Evolutionary conservation across 2,113 vertebrate species (phyloP).

Genomic region (Aplodontia rufa): DNA sequence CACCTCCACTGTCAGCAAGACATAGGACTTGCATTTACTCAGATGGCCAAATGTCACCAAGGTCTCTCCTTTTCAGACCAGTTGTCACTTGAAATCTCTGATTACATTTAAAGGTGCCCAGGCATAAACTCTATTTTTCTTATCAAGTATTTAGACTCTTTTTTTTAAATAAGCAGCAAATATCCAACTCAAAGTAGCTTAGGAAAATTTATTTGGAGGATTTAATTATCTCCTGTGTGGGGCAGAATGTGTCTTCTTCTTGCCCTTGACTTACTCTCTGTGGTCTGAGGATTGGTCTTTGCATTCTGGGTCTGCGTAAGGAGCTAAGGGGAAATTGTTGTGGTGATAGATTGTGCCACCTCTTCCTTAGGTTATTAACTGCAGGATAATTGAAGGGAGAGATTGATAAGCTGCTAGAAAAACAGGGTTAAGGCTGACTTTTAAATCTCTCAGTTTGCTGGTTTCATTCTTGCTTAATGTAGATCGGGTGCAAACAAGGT

Average conservation of each 20-base stretch:
- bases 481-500: neutral
- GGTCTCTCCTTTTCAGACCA: neutral
- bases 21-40: neutral
- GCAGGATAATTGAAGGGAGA: constrained; percentile 30
- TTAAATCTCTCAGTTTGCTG: neutral
- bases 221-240: neutral
- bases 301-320: neutral
- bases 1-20: neutral
- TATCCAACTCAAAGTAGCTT: neutral
- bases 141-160: constrained; percentile 29
- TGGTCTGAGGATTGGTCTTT: neutral
- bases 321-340: neutral
- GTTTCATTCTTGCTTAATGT: constrained; percentile 28
- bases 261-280: neutral
- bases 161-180: neutral
- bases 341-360: neutral
- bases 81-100: neutral
- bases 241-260: neutral
- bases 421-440: neutral
- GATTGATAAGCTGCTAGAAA: neutral
- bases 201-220: neutral
- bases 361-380: neutral
- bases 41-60: neutral
- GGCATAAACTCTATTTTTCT: neutral
- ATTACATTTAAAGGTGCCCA: neutral